A percentile compares a stretch with the other conserved stretches of the same genome.
These are phyloP conservation scores for Poecilia velifera DNA, from an alignment of 2,797 vertebrate genomes.

Conservation along the genomic window DNA sequence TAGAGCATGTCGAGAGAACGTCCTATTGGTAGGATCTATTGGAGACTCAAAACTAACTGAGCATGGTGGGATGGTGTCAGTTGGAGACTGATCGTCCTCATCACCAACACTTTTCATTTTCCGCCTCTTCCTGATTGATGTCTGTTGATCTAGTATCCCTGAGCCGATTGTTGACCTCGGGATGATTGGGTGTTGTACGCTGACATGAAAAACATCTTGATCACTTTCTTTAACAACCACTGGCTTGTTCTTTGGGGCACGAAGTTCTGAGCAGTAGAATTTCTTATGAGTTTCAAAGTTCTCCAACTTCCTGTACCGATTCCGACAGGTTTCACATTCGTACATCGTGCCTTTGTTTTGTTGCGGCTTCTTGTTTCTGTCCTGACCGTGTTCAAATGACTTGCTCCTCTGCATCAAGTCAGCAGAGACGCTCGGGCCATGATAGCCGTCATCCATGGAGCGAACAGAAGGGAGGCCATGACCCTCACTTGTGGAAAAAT, in stretches of 20 bases:
- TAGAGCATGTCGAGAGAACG: slow-evolving; percentile 74
- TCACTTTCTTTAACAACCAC: slow-evolving; percentile 84
- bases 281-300: slow-evolving; percentile 99
- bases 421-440: slow-evolving; percentile 76
- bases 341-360: slow-evolving; percentile 97
- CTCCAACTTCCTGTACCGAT: slow-evolving; percentile 95
- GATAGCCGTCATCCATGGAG: slow-evolving; percentile 89
- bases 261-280: slow-evolving; percentile 98
- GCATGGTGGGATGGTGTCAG: slow-evolving; percentile 80
- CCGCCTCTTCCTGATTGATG: slow-evolving; percentile 93
- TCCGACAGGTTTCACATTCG: slow-evolving; percentile 98
- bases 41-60: slow-evolving; percentile 83
- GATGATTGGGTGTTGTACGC: slow-evolving; percentile 82
- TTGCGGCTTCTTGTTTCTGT: slow-evolving; percentile 88
- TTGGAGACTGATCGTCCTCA: slow-evolving; percentile 93
- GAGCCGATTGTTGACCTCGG: slow-evolving; percentile 80
- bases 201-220: slow-evolving; percentile 79
- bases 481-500: slow-evolving; percentile 87
- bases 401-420: slow-evolving; percentile 86
- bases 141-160: slow-evolving; percentile 88
- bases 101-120: slow-evolving; percentile 99
- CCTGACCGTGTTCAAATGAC: slow-evolving; percentile 85
- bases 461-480: slow-evolving; percentile 83
- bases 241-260: slow-evolving; percentile 95
- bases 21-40: slow-evolving; percentile 57